Percentiles rank a stretch among this genome's conserved stretches.
Conservation (phyloP, 2,888 invertebrate genomes). For the Cheilosia impressa region DNA sequence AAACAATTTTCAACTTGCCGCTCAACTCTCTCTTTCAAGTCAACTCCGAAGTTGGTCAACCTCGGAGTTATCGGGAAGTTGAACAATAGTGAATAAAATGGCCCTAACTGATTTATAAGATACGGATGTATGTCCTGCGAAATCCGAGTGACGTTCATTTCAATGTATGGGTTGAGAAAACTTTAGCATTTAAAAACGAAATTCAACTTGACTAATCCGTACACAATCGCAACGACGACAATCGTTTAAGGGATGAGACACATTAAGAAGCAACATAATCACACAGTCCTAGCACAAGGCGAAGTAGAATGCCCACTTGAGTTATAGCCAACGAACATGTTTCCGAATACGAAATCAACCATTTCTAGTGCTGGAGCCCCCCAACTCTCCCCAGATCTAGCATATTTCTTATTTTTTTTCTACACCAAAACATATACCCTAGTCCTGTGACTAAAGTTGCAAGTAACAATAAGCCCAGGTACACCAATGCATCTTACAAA, state of each 20-base stretch:
- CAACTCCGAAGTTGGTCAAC: no score
- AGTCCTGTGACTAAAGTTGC: not conserved
- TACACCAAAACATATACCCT: not conserved
- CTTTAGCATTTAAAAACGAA: no score
- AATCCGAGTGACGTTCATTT: no score
- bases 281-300: conserved; percentile 46
- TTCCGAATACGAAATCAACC: conserved; percentile 55
- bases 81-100: no score
- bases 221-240: not conserved
- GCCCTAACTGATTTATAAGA: no score
- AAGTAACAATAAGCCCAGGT: conserved; percentile 35
- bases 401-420: not conserved
- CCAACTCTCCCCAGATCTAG: not conserved
- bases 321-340: conserved; percentile 55
- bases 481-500: conserved; percentile 37
- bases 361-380: not conserved
- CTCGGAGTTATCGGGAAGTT: no score
- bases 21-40: no score
- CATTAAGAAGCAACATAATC: conserved; percentile 59
- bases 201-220: no score
- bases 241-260: conserved; percentile 2
- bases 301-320: conserved; percentile 43
- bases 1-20: no score
- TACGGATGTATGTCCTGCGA: no score
- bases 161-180: no score